Evolutionary conservation across 1,140 invertebrate species (phyloP).

Genomic region (Telenomus remus): DNA sequence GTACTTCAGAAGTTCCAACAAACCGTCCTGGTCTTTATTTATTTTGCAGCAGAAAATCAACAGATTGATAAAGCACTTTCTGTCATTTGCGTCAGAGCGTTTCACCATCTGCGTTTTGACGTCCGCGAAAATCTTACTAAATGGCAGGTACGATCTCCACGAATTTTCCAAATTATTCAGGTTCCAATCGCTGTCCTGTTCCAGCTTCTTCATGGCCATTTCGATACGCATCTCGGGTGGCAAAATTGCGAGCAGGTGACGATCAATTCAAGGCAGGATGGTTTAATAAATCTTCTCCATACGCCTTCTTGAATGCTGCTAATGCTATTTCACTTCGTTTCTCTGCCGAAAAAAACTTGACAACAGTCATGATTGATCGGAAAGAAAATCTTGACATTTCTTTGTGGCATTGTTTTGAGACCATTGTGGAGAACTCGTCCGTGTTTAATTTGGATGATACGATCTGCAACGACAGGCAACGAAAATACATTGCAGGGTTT

Average conservation of each 20-base stretch:
- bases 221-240: conserved; percentile 53
- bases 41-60: conserved; percentile 63
- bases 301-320: conserved; percentile 55
- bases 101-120: conserved; percentile 58
- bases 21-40: conserved; percentile 58
- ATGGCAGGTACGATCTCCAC: conserved; percentile 65
- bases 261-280: conserved; percentile 29
- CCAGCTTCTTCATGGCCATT: conserved; percentile 60
- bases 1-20: conserved; percentile 59
- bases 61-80: conserved; percentile 33
- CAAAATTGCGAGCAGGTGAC: conserved; percentile 52
- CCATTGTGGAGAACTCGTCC: conserved; percentile 59
- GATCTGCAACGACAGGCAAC: conserved; percentile 49
- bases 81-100: conserved; percentile 4
- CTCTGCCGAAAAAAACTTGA: conserved; percentile 51
- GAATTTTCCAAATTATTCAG: background rate
- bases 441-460: conserved; percentile 40
- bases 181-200: conserved; percentile 27
- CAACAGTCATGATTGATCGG: conserved; percentile 27
- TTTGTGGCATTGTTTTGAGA: conserved; percentile 52
- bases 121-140: conserved; percentile 49
- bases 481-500: conserved; percentile 43
- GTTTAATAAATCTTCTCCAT: conserved; percentile 48
- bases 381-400: conserved; percentile 21
- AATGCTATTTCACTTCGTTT: conserved; percentile 47